Percentiles rank a stretch among this genome's conserved stretches.
Evolutionary conservation across 1,140 invertebrate genomes (phyloP).

Genomic region (Polypedilum pembai): DNA sequence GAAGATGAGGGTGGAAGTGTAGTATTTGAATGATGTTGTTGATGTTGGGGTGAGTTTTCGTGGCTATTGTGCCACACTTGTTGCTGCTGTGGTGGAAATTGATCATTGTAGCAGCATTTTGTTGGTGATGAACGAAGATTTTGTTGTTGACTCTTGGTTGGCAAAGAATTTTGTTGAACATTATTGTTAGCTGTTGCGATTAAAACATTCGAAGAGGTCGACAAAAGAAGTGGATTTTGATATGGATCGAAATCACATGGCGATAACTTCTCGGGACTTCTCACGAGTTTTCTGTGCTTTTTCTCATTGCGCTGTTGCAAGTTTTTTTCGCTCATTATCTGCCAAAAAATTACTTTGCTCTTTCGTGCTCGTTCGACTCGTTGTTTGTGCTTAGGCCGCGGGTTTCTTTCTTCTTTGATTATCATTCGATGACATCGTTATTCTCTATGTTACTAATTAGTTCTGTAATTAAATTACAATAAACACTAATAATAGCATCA

Average conservation of each 20-base stretch:
- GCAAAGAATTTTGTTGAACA: neutral
- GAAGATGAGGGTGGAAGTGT: slow-evolving; percentile 7
- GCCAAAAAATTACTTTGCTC: neutral
- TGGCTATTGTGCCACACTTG: neutral
- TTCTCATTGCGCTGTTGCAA: slow-evolving; percentile 11
- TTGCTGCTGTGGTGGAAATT: slow-evolving; percentile 1
- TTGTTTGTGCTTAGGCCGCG: neutral
- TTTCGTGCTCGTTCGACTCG: neutral
- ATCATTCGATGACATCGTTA: neutral
- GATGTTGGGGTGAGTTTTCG: neutral
- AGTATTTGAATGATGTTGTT: neutral
- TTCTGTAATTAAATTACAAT: slow-evolving; percentile 10
- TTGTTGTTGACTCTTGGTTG: slow-evolving; percentile 1
- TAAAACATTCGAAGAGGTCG: neutral
- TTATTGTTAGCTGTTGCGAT: neutral
- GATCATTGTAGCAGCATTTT: slow-evolving; percentile 2
- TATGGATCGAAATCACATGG: slow-evolving; percentile 21
- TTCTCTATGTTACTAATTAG: neutral
- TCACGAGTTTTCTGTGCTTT: neutral
- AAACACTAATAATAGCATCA: neutral
- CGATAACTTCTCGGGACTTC: slow-evolving; percentile 10
- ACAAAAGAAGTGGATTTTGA: neutral
- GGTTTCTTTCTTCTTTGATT: neutral
- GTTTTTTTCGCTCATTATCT: neutral
- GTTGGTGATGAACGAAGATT: neutral